These are phyloP conservation scores for Scomber scombrus DNA, from an alignment of 2,113 vertebrate genomes.

Conservation along the genomic window DNA sequence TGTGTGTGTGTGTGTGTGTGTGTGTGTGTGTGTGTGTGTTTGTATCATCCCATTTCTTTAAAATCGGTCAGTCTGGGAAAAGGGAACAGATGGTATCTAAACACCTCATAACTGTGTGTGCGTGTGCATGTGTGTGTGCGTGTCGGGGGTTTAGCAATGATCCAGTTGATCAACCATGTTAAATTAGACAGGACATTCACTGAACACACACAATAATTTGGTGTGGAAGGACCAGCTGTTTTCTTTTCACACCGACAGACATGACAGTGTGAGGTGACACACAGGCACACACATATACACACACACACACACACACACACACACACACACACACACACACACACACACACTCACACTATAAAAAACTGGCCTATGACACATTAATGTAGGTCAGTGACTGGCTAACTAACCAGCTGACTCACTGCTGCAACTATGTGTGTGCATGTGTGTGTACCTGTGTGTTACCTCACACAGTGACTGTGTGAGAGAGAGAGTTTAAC, in stretches of 20 bases:
- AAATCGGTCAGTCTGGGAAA: too few species aligned
- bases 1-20: constrained; percentile 14
- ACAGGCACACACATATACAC: background rate
- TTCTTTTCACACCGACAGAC: constrained; percentile 33
- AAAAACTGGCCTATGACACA: background rate
- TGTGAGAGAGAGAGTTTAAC: background rate
- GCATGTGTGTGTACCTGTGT: background rate
- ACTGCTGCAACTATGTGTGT: background rate
- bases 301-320: background rate
- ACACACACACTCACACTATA: too few species aligned
- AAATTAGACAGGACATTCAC: constrained; percentile 66
- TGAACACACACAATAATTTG: constrained; percentile 47
- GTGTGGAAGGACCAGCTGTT: constrained; percentile 62
- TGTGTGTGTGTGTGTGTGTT: background rate
- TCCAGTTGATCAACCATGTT: constrained; percentile 50
- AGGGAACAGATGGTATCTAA: too few species aligned
- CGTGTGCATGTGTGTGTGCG: background rate
- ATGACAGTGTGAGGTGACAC: constrained; percentile 13
- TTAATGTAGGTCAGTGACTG: constrained; percentile 37
- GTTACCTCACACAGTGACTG: background rate
- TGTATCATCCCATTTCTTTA: too few species aligned
- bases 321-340: too few species aligned
- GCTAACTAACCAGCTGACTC: constrained; percentile 22
- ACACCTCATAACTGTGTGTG: background rate
- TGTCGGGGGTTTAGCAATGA: constrained; percentile 31